A percentile compares a stretch with the other conserved stretches of the same genome.
Evolutionary conservation across 2,888 invertebrate genomes (phyloP).

Genomic region (Zootermopsis nevadensis): DNA sequence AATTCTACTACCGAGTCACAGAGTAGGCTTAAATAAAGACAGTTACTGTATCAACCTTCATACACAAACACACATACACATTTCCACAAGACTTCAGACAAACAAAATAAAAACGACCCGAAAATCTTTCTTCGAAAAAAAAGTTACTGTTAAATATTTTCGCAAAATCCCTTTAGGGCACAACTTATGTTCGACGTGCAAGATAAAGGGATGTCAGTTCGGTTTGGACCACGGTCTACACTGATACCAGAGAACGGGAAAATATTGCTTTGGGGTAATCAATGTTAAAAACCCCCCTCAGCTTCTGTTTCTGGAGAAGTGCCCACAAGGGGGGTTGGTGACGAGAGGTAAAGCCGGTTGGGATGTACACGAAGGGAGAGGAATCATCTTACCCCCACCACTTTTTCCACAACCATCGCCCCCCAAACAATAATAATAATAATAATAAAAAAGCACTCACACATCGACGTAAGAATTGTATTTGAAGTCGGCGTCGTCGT

Average conservation of each 20-base stretch:
- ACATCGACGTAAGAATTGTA: background rate
- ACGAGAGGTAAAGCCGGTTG: constrained; percentile 2
- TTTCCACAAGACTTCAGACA: background rate
- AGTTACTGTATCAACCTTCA: background rate
- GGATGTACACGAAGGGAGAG: constrained; percentile 11
- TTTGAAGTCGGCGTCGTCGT: background rate
- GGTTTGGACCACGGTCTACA: background rate
- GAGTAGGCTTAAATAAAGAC: background rate
- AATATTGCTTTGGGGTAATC: constrained; percentile 42
- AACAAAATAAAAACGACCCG: constrained; percentile 1
- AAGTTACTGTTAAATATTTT: background rate
- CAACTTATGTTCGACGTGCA: constrained; percentile 12
- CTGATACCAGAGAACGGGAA: constrained; percentile 9
- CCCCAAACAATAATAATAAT: no score
- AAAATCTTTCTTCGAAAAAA: background rate
- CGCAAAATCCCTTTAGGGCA: constrained; percentile 14
- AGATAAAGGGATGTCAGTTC: constrained; percentile 22
- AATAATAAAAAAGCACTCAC: constrained; percentile 17
- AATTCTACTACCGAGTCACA: background rate
- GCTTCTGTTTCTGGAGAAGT: constrained; percentile 37
- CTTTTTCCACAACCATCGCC: background rate
- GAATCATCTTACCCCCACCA: constrained; percentile 25
- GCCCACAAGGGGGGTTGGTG: background rate
- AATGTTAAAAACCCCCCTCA: constrained; percentile 39
- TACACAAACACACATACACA: constrained; percentile 32